Evolutionary conservation across 2,113 vertebrate genomes (phyloP).

Genomic region (Ranitomeya variabilis): DNA sequence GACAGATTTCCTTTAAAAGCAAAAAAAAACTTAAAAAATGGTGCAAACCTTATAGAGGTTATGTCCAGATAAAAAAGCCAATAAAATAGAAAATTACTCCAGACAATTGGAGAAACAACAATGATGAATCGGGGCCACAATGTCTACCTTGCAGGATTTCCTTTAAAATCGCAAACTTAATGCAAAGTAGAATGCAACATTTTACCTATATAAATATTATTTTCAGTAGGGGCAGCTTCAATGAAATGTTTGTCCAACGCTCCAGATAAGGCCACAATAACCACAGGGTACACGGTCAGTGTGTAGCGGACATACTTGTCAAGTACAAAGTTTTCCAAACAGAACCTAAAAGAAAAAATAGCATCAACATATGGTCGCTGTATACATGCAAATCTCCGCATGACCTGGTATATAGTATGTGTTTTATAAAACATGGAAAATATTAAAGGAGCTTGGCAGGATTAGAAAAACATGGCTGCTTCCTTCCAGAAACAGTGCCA

Average conservation of each 20-base stretch:
- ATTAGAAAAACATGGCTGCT: no score
- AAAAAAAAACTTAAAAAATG: no score
- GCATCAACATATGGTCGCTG: not conserved
- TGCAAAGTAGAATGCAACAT: conserved; percentile 8
- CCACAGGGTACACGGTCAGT: conserved; percentile 75
- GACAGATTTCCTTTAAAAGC: no score
- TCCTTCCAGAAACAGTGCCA: no score
- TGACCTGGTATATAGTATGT: not conserved
- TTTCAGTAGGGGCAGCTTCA: conserved; percentile 61
- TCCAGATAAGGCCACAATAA: conserved; percentile 74
- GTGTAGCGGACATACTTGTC: conserved; percentile 79
- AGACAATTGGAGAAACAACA: no score
- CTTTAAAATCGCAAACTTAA: not conserved
- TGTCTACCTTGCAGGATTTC: not conserved
- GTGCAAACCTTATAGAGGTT: no score
- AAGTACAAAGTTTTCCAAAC: conserved; percentile 78
- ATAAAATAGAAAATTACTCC: no score
- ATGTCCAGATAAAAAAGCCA: no score
- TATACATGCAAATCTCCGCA: not conserved
- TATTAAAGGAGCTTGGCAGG: not conserved
- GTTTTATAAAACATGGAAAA: not conserved
- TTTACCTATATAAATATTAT: conserved; percentile 76
- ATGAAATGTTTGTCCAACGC: conserved; percentile 64
- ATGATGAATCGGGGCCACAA: no score
- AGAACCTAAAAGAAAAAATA: conserved; percentile 70